A percentile compares a stretch with the other conserved stretches of the same genome.
phyloP scores from a whole-genome alignment of 2,113 vertebrate genomes.

The Phyllostomus hastatus region DNA sequence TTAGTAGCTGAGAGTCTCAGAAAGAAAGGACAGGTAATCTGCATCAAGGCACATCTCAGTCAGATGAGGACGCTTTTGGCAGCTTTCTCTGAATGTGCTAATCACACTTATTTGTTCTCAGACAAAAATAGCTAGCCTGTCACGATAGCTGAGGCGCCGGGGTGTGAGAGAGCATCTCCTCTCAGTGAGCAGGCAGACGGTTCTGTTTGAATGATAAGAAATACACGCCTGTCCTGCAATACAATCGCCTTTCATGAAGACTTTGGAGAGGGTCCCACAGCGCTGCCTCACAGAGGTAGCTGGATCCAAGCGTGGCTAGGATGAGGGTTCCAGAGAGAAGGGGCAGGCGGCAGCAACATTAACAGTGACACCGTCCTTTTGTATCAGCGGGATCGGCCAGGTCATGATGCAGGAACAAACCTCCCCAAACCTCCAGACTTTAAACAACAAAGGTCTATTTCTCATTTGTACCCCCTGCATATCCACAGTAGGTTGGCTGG shows the following conservation, averaged over 20 bases:
- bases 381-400: background rate
- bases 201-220: background rate
- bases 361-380: background rate
- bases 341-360: background rate
- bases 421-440: background rate
- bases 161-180: background rate
- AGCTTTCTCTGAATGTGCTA: constrained; percentile 23
- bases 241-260: background rate
- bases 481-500: background rate
- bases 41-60: background rate
- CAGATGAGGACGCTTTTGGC: background rate
- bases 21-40: background rate
- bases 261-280: background rate
- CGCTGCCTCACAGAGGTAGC: background rate
- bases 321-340: background rate
- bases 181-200: background rate
- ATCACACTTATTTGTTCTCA: constrained; percentile 51
- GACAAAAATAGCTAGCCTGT: constrained; percentile 20
- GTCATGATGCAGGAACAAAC: background rate
- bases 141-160: background rate
- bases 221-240: background rate
- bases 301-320: background rate
- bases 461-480: background rate
- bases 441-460: background rate
- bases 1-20: background rate